Conservation (phyloP, 2,888 invertebrate genomes). For the Flabesymbios commensalis region DNA sequence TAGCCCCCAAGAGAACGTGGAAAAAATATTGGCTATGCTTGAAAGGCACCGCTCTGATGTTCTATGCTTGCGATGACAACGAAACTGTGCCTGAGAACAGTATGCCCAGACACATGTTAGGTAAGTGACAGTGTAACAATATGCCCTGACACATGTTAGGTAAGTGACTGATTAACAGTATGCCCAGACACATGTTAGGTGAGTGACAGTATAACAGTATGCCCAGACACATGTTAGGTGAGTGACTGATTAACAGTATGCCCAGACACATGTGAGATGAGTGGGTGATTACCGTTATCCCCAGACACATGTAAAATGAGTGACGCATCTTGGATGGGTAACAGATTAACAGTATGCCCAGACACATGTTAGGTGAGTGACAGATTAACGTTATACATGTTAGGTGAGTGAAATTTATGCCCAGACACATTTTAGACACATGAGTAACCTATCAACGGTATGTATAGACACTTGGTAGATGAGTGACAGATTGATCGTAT, state of each 20-base stretch:
- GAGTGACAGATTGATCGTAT: too few relatives aligned
- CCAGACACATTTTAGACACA: slow-evolving; percentile 57
- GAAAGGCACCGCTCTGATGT: slow-evolving; percentile 92
- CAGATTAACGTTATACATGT: slow-evolving; percentile 50
- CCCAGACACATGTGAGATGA: too few relatives aligned
- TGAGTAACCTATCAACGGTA: too few relatives aligned
- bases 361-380: slow-evolving; percentile 53
- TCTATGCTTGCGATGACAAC: slow-evolving; percentile 69
- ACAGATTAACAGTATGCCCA: slow-evolving; percentile 51
- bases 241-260: too few relatives aligned
- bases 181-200: slow-evolving; percentile 58
- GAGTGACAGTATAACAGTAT: slow-evolving; percentile 41
- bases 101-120: slow-evolving; percentile 55
- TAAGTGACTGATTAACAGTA: slow-evolving; percentile 42
- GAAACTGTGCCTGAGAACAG: slow-evolving; percentile 46
- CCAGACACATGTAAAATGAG: too few relatives aligned
- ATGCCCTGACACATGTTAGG: slow-evolving; percentile 56
- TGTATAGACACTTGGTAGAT: too few relatives aligned
- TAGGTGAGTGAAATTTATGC: slow-evolving; percentile 50
- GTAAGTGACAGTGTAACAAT: slow-evolving; percentile 45
- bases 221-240: slow-evolving; percentile 57
- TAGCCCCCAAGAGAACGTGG: slow-evolving; percentile 95
- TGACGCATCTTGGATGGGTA: too few relatives aligned
- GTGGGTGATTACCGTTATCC: too few relatives aligned
- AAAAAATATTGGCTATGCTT: slow-evolving; percentile 98